Base-by-base conservation (phyloP, 2,113 vertebrate genomes). In the Octodon degus region DNA sequence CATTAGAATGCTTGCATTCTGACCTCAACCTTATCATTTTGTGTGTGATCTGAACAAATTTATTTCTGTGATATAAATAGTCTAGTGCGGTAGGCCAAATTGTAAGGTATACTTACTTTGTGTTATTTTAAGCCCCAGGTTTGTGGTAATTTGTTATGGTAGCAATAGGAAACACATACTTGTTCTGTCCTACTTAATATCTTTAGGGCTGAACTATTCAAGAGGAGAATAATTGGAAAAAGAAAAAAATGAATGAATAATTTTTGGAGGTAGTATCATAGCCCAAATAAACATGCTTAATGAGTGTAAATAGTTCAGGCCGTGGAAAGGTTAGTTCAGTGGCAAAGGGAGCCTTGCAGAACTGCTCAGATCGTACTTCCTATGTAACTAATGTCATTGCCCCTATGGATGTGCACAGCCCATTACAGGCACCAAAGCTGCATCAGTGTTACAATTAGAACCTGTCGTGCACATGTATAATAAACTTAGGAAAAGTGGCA, bases 341-440 rank as follows among this genome's bases (percentile, higher is more conserved):
- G 47, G 7, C 11, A n/a, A n/a, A 6, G 65, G 74, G 37, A 22
- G 16, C 27, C 83, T 60, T 11, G 19, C 4, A 53, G 32, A 12
- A 80, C 43, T 37, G 10, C 62, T 87, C 14, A 62, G 27, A 20
- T 58, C 30, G 22, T 30, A 16, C 19, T 62, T 62, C 13, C 63
- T 76, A 53, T 63, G 60, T 68, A 30, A 34, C n/a, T 24, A 16
- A 12, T 43, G 3, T 30, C 9, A 17, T 32, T 43, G 43, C 16
- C 7, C 17, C 2, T 3, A 20, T 5, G 7, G 7, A 16, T 8
- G 7, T 22, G 24, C 60, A 62, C 20, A 62, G 60, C 6, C 60
- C 1, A 25, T 22, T 22, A 62, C 1, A 4, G 32, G 13, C 17
- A 1, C 3, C 40, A 1, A 32, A 43, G 12, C 24, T 17, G 22